Conservation (phyloP, 2,113 vertebrate species). For the Cygnus atratus region DNA sequence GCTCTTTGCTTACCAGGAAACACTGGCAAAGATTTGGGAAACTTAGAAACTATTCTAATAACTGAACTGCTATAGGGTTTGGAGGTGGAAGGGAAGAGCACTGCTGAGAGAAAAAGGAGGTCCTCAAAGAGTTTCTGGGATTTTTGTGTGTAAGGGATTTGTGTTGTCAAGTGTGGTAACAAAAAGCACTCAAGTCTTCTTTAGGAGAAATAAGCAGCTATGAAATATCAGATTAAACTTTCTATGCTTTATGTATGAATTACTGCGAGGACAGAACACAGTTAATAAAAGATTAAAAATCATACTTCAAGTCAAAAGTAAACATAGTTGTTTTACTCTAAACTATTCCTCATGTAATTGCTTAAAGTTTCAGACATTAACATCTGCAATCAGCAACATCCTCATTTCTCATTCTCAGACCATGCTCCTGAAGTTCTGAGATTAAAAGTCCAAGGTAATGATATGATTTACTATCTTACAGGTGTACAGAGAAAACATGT, state of each 20-base stretch:
- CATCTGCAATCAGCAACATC: not conserved
- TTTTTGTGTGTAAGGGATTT: not conserved
- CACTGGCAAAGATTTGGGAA: not conserved
- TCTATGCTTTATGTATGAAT: not conserved
- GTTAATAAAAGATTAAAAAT: not conserved
- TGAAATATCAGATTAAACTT: not conserved
- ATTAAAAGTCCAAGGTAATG: not conserved
- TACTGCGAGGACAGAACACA: not conserved
- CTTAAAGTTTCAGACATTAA: not conserved
- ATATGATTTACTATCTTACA: not conserved
- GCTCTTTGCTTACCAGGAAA: not conserved
- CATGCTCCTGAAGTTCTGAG: not conserved
- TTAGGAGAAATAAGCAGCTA: not conserved
- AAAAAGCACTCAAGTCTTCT: not conserved
- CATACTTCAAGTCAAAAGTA: not conserved
- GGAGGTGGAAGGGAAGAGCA: not conserved
- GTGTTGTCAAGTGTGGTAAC: not conserved
- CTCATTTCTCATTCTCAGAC: not conserved
- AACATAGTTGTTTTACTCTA: not conserved
- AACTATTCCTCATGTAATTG: not conserved
- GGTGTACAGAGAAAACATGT: not conserved
- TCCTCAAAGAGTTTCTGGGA: not conserved
- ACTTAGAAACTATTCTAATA: not conserved
- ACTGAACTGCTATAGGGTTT: not conserved
- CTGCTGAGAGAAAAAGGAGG: not conserved